A percentile compares a stretch with the other conserved stretches of the same genome.
phyloP scores from a whole-genome alignment of 2,113 vertebrate genomes.

The Mirza zaza region DNA sequence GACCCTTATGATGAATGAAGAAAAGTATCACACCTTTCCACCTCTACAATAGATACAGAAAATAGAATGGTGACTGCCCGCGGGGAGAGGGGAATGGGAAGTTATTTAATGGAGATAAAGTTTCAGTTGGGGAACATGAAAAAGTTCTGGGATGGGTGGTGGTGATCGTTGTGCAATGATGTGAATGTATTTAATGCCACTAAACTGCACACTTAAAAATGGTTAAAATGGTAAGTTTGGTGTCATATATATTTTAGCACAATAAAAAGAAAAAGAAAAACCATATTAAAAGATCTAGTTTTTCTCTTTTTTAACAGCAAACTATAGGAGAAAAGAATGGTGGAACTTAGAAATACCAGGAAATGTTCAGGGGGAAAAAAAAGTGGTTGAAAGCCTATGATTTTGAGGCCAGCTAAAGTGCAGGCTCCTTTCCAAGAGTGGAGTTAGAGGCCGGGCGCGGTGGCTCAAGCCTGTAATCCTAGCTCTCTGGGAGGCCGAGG shows the following conservation, averaged over 20 bases:
- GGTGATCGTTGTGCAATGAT: neutral
- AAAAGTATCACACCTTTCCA: neutral
- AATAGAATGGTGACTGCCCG: neutral
- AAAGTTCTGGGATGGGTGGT: neutral
- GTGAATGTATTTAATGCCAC: neutral
- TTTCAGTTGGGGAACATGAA: neutral
- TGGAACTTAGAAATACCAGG: constrained; percentile 7
- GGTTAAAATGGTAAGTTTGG: neutral
- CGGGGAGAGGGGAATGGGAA: neutral
- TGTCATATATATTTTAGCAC: neutral
- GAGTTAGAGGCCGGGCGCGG: neutral
- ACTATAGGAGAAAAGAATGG: neutral
- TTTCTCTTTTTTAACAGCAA: neutral
- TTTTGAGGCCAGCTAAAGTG: constrained; percentile 60
- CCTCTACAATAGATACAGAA: neutral
- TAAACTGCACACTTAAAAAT: neutral
- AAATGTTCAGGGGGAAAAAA: constrained; percentile 37
- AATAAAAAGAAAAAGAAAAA: neutral
- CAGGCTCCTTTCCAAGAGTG: constrained; percentile 64
- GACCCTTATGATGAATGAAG: neutral
- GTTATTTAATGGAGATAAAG: neutral
- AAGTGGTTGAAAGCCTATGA: neutral
- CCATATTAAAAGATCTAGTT: neutral
- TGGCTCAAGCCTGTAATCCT: no score
- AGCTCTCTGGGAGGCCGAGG: no score